Evolutionary conservation across 2,797 vertebrate genomes (phyloP).

Genomic region (Rachycentron canadum): DNA sequence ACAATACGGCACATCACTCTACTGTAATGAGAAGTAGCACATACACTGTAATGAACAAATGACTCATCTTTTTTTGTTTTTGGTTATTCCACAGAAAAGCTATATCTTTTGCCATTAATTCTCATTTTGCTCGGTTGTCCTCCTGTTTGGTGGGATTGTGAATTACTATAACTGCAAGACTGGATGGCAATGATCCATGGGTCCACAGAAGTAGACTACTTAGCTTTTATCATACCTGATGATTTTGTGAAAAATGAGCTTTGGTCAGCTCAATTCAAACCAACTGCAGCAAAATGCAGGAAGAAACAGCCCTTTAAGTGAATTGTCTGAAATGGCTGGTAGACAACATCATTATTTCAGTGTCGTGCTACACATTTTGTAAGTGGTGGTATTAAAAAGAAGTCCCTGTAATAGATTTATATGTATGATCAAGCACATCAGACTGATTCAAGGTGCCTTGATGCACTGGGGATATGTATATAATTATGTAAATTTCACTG

Average conservation of each 20-base stretch:
- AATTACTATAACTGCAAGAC: slow-evolving; percentile 39
- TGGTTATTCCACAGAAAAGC: slow-evolving; percentile 6
- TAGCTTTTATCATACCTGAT: slow-evolving; percentile 56
- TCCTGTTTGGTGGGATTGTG: slow-evolving; percentile 50
- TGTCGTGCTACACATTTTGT: slow-evolving; percentile 21
- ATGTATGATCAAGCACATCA: slow-evolving; percentile 5
- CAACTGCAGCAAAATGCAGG: slow-evolving; percentile 34
- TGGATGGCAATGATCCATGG: slow-evolving; percentile 46
- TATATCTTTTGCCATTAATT: slow-evolving; percentile 40
- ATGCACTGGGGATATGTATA: background rate
- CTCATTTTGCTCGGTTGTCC: slow-evolving; percentile 35
- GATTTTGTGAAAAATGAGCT: slow-evolving; percentile 64
- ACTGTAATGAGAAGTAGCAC: slow-evolving; percentile 5
- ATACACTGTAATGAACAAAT: slow-evolving; percentile 4
- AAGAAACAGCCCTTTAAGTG: slow-evolving; percentile 47
- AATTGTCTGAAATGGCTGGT: slow-evolving; percentile 44
- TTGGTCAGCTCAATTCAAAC: slow-evolving; percentile 47
- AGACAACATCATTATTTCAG: slow-evolving; percentile 26
- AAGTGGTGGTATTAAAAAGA: slow-evolving; percentile 4
- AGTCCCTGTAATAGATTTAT: slow-evolving; percentile 19
- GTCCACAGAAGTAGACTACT: slow-evolving; percentile 35
- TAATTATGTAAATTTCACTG: slow-evolving; percentile 3
- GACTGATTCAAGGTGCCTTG: slow-evolving; percentile 15
- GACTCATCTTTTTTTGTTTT: slow-evolving; percentile 13
- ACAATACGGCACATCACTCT: slow-evolving; percentile 2